Evolutionary conservation across 2,113 vertebrate genomes (phyloP), one percentile per base, ranked within the genome.

Genomic region (Hippoglossus stenolepis): DNA sequence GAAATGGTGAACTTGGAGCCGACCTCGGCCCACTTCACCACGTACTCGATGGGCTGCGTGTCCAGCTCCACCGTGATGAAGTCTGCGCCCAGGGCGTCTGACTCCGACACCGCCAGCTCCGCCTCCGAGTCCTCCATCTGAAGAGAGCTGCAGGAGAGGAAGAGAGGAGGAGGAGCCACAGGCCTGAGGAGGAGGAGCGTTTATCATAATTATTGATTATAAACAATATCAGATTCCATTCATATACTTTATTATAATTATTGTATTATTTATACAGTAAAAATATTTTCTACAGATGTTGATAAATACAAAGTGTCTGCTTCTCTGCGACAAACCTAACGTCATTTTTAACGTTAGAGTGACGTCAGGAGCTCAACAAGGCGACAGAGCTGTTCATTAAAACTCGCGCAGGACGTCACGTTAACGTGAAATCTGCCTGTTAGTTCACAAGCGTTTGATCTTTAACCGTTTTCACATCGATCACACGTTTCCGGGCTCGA

Each of bases 41-140:
- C 94, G 8, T 95, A 95, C 77, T 95, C 94, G 8, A 94, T 94
- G 70, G 94, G 94, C 86, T 95, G 94, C 11, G 94, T 94, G 90
- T 95, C 94, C 53, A 95, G 67, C 83, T 94, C 94, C 86, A 94
- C 94, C 0, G 94, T 94, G 88, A 95, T 94, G 85, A 94, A 94
- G 76, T 95, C 94, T 0, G 94, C 93, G 0, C 94, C 94, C 59
- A 95, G 87, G 5, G 91, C 88, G 1, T 94, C 94, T 0, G 92
- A 80, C 77, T 94, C 93, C 0, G 93, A 90, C 56, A 92, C 93
- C 20, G 78, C 79, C 73, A 94, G 86, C 85, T 94, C 93, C 59
- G 92, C 79, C 87, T 93, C 93, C 2, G 89, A 82, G 84, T 93
- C 93, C 79, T 94, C 93, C 93, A 94, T 95, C 58, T 77, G 56